phyloP scores from a whole-genome alignment of 2,888 invertebrate genomes.

The Ellobium chinense region DNA sequence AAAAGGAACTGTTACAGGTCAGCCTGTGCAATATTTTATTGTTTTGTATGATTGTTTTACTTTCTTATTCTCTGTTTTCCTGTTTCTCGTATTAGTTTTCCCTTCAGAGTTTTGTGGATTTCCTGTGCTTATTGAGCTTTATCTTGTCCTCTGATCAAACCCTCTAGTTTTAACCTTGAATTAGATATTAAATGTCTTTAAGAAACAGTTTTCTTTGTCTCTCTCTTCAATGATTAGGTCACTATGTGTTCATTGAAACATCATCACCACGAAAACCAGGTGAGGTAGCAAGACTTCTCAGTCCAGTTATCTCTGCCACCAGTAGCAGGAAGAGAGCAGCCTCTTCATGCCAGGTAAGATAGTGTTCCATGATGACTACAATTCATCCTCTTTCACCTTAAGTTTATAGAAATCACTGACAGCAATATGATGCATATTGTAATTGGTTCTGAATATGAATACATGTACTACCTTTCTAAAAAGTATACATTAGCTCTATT shows the following conservation, averaged over 20 bases:
- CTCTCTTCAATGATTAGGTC: no score
- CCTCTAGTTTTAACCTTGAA: no score
- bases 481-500: no score
- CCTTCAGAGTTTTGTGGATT: neutral
- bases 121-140: neutral
- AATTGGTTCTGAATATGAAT: no score
- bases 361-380: neutral
- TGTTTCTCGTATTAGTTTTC: neutral
- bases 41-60: neutral
- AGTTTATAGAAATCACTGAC: no score
- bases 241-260: conserved; percentile 71
- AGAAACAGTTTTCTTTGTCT: no score
- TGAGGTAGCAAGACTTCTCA: conserved; percentile 68
- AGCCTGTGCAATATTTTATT: neutral
- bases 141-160: no score
- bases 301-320: conserved; percentile 58
- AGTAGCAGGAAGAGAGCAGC: conserved; percentile 4
- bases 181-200: no score
- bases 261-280: conserved; percentile 62
- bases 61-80: neutral
- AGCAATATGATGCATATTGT: no score
- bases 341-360: conserved; percentile 33
- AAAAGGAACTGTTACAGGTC: conserved; percentile 62
- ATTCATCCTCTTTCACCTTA: neutral
- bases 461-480: no score